Evolutionary conservation across 2,113 vertebrate species (phyloP), one percentile per base, ranked within the genome.

Genomic region (Neolamprologus sp.): DNA sequence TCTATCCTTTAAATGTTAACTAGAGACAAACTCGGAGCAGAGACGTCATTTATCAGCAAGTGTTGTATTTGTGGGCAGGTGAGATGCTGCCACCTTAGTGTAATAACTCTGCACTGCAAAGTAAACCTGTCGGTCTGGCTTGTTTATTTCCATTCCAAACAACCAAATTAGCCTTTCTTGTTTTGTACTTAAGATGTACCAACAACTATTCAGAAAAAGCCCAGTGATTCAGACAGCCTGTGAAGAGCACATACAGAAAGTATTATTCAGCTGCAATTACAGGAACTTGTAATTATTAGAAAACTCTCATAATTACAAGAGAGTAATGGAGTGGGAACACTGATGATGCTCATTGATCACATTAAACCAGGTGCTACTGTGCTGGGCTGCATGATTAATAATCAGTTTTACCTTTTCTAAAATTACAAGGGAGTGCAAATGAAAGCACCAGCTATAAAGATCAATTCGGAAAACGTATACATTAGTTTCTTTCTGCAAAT

Each of bases 251-350:
- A 60, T 10, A 33, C 57, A 60, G 14, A 60, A 33, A 33, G 57
- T 75, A 47, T 47, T 75, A 47, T 45, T 75, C 71, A 75, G 68
- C 23, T 73, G 13, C 68, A 28, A 45, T 73, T 45, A 40, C 35
- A 68, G 11, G 65, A 71, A 2, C 1, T 23, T 71, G n/a, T 71
- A 42, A 42, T 71, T 71, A 71, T 42, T 40, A 47, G 0, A 47
- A 47, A 47, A 47, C 21, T 47, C 68, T 45, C 21, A 47, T 45
- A 0, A 28, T 75, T 47, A 11, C 14, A 45, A 47, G 9, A 45
- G 9, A 28, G 5, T 47, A 73, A 73, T 73, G 68, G n/a, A 9
- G 65, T 3, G 12, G 35, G 37, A 3, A 4, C 65, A 23, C 1
- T 23, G 65, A 42, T 42, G 35, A 3, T 71, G 68, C 21, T 45